phyloP scores from a whole-genome alignment of 2,797 vertebrate species.

The Graptemys geographica region DNA sequence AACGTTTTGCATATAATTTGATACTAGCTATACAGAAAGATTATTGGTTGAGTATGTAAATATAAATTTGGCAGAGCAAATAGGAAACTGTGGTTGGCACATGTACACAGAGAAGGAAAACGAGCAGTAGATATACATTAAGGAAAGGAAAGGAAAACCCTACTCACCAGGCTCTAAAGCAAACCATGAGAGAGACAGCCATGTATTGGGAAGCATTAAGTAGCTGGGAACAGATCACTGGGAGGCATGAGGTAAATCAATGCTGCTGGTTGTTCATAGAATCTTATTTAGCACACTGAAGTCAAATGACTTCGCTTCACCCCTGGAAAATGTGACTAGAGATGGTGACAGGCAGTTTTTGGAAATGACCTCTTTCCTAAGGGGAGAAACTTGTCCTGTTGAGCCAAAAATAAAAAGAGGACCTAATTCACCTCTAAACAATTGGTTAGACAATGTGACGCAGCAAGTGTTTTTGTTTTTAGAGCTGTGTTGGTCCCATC shows the following conservation, averaged over 20 bases:
- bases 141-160: constrained; percentile 32
- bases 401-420: constrained; percentile 49
- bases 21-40: constrained; percentile 67
- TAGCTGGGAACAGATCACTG: background rate
- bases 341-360: constrained; percentile 38
- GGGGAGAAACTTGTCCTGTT: constrained; percentile 60
- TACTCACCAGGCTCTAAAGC: background rate
- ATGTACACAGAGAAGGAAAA: constrained; percentile 18
- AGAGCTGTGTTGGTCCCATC: background rate
- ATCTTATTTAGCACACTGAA: constrained; percentile 51
- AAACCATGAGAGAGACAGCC: background rate
- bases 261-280: background rate
- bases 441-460: background rate
- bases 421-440: background rate
- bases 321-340: constrained; percentile 66
- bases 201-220: background rate
- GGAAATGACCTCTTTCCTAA: constrained; percentile 45
- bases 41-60: constrained; percentile 52
- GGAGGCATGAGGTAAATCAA: background rate
- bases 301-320: constrained; percentile 69
- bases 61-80: constrained; percentile 68
- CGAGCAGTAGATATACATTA: constrained; percentile 58
- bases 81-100: constrained; percentile 66
- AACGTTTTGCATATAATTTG: constrained; percentile 70
- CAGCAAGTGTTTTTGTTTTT: background rate